A percentile compares a stretch with the other conserved stretches of the same genome.
These are phyloP conservation scores for Aricia artaxerxes DNA, from an alignment of 2,888 invertebrate species.

Conservation along the genomic window DNA sequence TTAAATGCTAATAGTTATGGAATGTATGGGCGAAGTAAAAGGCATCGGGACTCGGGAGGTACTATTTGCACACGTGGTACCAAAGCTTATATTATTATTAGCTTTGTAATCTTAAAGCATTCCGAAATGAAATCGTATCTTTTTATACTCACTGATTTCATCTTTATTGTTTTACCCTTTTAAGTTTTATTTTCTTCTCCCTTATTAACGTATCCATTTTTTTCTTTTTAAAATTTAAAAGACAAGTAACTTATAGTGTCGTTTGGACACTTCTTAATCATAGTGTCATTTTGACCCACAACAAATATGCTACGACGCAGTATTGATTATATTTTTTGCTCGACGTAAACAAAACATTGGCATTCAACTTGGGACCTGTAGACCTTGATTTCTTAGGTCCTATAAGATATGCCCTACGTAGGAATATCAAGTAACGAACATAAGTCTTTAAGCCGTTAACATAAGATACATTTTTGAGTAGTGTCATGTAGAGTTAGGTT, in stretches of 20 bases:
- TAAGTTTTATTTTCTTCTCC: background rate
- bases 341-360: constrained; percentile 69
- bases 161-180: background rate
- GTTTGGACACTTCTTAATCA: background rate
- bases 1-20: background rate
- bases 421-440: constrained; percentile 40
- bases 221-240: background rate
- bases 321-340: constrained; percentile 43
- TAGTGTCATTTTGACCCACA: background rate
- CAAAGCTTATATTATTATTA: background rate
- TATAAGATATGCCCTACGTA: constrained; percentile 49
- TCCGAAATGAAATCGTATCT: too few species aligned
- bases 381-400: constrained; percentile 69
- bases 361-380: constrained; percentile 71
- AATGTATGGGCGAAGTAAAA: constrained; percentile 6
- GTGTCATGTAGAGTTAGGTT: background rate
- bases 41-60: background rate
- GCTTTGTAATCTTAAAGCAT: too few species aligned
- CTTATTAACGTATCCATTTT: background rate
- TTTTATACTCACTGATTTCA: background rate
- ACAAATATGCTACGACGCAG: constrained; percentile 40
- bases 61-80: constrained; percentile 3
- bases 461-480: constrained; percentile 39
- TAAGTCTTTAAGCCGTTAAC: constrained; percentile 40
- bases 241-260: background rate